Conservation (phyloP, 2,113 vertebrate genomes). For the Colaptes auratus region DNA sequence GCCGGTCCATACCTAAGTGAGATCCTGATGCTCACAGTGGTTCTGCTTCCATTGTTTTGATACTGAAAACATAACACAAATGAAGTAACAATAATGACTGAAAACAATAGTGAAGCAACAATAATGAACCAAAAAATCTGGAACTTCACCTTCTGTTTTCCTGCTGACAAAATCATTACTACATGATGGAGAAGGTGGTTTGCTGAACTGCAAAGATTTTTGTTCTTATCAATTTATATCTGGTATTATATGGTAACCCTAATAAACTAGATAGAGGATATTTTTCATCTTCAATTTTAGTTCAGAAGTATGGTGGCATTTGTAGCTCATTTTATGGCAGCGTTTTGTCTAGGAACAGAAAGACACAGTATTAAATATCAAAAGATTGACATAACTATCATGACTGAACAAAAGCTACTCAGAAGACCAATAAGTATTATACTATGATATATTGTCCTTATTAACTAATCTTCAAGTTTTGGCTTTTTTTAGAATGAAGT, state of each 20-base stretch:
- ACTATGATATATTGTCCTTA: not conserved
- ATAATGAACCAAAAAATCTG: not conserved
- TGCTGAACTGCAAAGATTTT: not conserved
- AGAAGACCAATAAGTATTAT: not conserved
- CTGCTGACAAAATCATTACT: not conserved
- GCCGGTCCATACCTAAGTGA: not conserved
- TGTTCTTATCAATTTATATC: not conserved
- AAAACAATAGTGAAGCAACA: too few relatives aligned
- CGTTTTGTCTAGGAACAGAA: not conserved
- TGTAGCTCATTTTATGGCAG: not conserved
- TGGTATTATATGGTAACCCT: not conserved
- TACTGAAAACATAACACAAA: not conserved
- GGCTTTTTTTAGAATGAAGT: not conserved
- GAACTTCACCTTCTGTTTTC: not conserved
- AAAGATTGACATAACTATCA: not conserved
- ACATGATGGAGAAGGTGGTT: not conserved
- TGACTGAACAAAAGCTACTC: not conserved
- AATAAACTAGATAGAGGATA: not conserved
- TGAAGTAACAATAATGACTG: not conserved
- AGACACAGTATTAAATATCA: not conserved
- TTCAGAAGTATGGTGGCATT: not conserved
- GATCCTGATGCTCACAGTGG: not conserved
- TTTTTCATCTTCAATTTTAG: not conserved
- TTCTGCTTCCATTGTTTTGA: not conserved
- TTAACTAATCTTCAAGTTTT: not conserved